phyloP scores from a whole-genome alignment of 2,113 vertebrate species.

The Ellobius talpinus region DNA sequence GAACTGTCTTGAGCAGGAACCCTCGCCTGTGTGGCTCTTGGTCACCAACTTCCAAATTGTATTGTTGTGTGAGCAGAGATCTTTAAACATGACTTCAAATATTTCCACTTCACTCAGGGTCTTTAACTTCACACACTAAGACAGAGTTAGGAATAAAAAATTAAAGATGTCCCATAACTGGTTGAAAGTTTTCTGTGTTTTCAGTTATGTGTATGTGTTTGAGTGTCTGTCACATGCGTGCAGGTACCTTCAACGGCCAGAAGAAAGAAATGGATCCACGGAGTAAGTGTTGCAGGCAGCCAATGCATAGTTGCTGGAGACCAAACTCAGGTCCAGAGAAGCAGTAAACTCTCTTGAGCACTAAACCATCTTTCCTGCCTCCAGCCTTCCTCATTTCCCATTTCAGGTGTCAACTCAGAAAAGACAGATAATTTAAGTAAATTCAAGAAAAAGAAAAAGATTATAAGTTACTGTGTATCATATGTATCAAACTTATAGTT shows the following conservation, averaged over 20 bases:
- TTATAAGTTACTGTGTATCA: constrained; percentile 66
- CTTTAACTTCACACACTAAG: constrained; percentile 21
- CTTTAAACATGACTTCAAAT: not conserved
- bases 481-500: constrained; percentile 31
- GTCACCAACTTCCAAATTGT: not conserved
- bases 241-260: not conserved
- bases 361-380: not conserved
- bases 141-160: not conserved
- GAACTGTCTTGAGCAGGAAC: not conserved
- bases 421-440: constrained; percentile 75
- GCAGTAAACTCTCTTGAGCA: too few relatives aligned
- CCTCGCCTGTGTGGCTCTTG: not conserved
- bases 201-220: not conserved
- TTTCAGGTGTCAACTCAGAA: constrained; percentile 2
- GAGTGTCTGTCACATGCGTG: not conserved
- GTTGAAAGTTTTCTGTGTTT: not conserved
- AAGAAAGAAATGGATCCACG: not conserved
- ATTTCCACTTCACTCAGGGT: not conserved
- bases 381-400: not conserved
- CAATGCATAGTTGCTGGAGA: not conserved
- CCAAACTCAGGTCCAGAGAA: not conserved
- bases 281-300: not conserved
- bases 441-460: constrained; percentile 64
- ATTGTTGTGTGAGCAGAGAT: not conserved
- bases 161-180: not conserved